Base-by-base conservation (phyloP, 1,140 invertebrate genomes). In the Aphaenogaster rudis region DNA sequence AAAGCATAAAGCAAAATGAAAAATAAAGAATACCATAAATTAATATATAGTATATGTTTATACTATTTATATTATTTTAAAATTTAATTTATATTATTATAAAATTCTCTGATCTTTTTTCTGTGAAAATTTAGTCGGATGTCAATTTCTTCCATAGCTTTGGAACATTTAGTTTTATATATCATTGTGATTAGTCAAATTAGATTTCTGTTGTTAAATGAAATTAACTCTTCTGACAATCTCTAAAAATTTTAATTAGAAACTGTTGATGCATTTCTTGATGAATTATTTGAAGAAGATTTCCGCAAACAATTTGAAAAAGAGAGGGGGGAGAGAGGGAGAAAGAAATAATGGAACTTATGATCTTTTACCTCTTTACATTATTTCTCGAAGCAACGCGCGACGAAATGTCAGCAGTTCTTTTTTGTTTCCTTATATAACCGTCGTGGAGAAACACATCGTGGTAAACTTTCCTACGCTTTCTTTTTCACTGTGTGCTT, bases 401-500 rank as follows among this genome's bases (percentile, higher is more conserved):
- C 11, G 5, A 42, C 36, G n/a, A 42, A 59, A 76, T 76, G 36
- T 57, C 17, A 57, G n/a, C 8, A 11, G 13, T 21, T 63, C 28
- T 17, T 28, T 63, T 45, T 39, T 72, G 0, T 76, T 42, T 77
- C 1, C n/a, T 21, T 42, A 39, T 52, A 42, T 28, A 67, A 67
- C 4, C 5, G 48, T 36, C 17, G 7, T 6, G 7, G 33, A 80
- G 33, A 67, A 42, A 50, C 61, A 79, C 13, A 36, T 17, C 8
- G 13, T 28, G 9, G 28, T 54, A 9, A 33, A 67, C 36, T 76
- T 21, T 57, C 8, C 5, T 15, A 21, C 8, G 13, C 11, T n/a
- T 45, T 69, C 42, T 81, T 64, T 67, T 69, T 57, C 36, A 57
- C 1, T 36, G 63, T 42, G 54, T n/a, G 21, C 48, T 69, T 17